phyloP scores from a whole-genome alignment of 1,140 invertebrate species.

The Scaptomyza pallida region DNA sequence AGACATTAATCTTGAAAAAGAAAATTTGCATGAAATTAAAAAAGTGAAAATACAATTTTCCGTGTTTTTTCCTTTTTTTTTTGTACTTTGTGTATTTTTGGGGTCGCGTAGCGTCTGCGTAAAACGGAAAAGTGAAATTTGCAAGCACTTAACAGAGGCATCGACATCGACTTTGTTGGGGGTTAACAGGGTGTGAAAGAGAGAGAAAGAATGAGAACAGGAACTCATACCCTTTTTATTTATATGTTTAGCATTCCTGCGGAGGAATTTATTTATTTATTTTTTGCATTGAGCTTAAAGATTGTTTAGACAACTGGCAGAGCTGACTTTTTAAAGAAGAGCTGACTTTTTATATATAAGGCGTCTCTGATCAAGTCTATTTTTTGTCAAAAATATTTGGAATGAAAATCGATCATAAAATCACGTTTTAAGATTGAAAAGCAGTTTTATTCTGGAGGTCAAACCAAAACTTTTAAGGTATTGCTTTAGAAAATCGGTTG shows the following conservation, averaged over 20 bases:
- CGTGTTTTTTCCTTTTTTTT: not conserved
- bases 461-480: too few relatives aligned
- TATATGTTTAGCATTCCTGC: not conserved
- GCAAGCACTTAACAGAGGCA: conserved; percentile 67
- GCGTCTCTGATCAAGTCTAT: too few relatives aligned
- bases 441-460: too few relatives aligned
- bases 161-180: conserved; percentile 12
- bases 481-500: too few relatives aligned
- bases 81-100: not conserved
- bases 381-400: too few relatives aligned
- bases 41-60: conserved; percentile 55
- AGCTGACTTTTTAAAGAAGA: too few relatives aligned
- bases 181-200: not conserved
- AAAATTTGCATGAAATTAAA: conserved; percentile 82
- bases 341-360: too few relatives aligned
- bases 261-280: not conserved
- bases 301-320: not conserved
- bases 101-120: conserved; percentile 15
- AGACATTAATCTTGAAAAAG: conserved; percentile 78
- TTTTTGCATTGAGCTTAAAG: conserved; percentile 9
- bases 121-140: conserved; percentile 75
- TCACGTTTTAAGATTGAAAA: too few relatives aligned
- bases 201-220: not conserved
- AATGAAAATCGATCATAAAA: too few relatives aligned
- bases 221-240: not conserved